phyloP scores from a whole-genome alignment of 2,888 invertebrate species.

The Dynastes grantii region DNA sequence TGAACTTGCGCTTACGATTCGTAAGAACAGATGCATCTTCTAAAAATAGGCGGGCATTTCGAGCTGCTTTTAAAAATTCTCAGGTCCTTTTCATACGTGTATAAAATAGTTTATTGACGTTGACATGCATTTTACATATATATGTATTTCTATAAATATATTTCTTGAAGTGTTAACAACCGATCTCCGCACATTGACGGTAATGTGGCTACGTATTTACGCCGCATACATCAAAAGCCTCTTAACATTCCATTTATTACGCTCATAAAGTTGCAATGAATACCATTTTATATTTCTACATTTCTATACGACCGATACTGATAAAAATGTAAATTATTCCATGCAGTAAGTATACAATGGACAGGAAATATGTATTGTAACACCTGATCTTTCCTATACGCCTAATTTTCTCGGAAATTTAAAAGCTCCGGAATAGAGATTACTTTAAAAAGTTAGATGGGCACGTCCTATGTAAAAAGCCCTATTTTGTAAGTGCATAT shows the following conservation, averaged over 20 bases:
- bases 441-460: too few relatives aligned
- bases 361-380: conserved; percentile 7
- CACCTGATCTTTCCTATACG: conserved; percentile 15
- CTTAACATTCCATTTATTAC: conserved; percentile 38
- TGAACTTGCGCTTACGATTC: conserved; percentile 20
- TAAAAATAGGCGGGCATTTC: conserved; percentile 10
- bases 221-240: conserved; percentile 37
- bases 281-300: conserved; percentile 29
- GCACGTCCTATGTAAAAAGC: too few relatives aligned
- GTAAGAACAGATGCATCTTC: conserved; percentile 28
- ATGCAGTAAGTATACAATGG: not conserved
- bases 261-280: conserved; percentile 35
- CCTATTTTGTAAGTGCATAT: not conserved
- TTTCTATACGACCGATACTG: not conserved
- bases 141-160: conserved; percentile 33
- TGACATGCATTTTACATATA: conserved; percentile 38
- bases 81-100: conserved; percentile 31
- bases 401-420: not conserved
- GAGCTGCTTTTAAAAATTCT: conserved; percentile 18
- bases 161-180: conserved; percentile 32
- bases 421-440: not conserved
- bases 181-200: conserved; percentile 17
- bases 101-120: conserved; percentile 41
- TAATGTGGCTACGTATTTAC: conserved; percentile 27
- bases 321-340: conserved; percentile 6